Base-by-base conservation (phyloP, 1,140 invertebrate genomes). In the Stratiolaelaps scimitus region DNA sequence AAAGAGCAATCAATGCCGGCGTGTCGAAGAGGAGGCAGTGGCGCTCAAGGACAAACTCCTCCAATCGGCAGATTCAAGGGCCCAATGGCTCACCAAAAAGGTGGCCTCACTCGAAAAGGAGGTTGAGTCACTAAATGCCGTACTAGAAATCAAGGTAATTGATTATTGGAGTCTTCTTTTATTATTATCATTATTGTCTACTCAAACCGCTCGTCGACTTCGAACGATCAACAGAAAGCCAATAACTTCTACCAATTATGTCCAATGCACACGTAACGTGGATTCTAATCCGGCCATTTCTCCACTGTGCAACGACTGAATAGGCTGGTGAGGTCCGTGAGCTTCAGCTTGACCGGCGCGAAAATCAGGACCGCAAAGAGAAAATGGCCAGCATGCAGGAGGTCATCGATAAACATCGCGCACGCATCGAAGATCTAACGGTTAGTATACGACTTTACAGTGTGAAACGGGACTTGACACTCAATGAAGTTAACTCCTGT, bases 71-170 rank as follows among this genome's bases (percentile, higher is more conserved):
- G 64, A 68, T 70, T 40, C 30, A 15, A 47, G 23, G 15, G 53
- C 64, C 40, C 46, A 70, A 68, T 69, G 68, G 68, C 48, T 70
- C 1, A 68, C 65, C 4, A 48, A 67, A 7, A 47, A 67, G 19
- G 69, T 69, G 34, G 40, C 64, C 2, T 68, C 68, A 19, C 64
- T 70, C 0, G 68, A 70, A 40, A 70, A 70, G 28, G 70, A 71
- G 65, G 70, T 71, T 10, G 70, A 71, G 29, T 69, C 68, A 44
- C 64, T 71, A n/a, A 71, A 71, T 44, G 43, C 70, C 13, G 70
- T 71, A 2, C 44, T 71, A 1, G 70, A 71, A 43, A 69, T 71
- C 67, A 71, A 69, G 65, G 53, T 60, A 40, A 40, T 40, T 6
- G 10, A 40, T 10, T 40, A 40, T 40, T 10, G 34, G 10, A 40